phyloP scores from a whole-genome alignment of 2,113 vertebrate genomes.

The Anoura caudifer region DNA sequence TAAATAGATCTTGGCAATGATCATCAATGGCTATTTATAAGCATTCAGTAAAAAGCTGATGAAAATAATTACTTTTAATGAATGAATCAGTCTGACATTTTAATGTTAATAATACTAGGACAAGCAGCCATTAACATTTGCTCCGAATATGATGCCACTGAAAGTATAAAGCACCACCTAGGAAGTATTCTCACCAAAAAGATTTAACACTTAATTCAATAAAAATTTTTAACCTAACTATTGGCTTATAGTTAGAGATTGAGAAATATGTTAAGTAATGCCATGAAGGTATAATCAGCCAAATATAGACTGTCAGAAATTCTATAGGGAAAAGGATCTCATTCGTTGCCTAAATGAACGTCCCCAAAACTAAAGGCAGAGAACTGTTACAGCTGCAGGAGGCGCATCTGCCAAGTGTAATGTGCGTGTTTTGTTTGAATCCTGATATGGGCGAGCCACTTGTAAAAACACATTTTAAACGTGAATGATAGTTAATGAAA shows the following conservation, averaged over 20 bases:
- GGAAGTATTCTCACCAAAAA: background rate
- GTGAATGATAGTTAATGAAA: background rate
- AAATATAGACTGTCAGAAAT: background rate
- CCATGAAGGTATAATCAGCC: background rate
- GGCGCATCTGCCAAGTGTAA: background rate
- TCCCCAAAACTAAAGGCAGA: background rate
- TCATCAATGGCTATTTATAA: background rate
- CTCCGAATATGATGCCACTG: background rate
- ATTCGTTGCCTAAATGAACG: background rate
- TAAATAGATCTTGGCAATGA: constrained; percentile 4
- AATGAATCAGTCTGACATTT: constrained; percentile 5
- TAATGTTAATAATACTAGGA: background rate
- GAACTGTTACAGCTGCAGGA: background rate
- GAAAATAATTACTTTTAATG: background rate
- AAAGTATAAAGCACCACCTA: background rate
- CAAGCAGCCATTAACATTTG: background rate
- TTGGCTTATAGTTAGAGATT: background rate
- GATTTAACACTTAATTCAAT: constrained; percentile 36
- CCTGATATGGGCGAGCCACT: background rate
- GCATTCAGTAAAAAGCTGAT: background rate
- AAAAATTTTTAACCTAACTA: constrained; percentile 31
- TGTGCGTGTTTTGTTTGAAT: background rate
- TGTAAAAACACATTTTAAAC: background rate
- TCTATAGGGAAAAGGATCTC: background rate
- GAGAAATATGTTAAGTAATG: constrained; percentile 34